Conservation (phyloP, 2,888 invertebrate genomes). For the Habrosyne pyritoides region DNA sequence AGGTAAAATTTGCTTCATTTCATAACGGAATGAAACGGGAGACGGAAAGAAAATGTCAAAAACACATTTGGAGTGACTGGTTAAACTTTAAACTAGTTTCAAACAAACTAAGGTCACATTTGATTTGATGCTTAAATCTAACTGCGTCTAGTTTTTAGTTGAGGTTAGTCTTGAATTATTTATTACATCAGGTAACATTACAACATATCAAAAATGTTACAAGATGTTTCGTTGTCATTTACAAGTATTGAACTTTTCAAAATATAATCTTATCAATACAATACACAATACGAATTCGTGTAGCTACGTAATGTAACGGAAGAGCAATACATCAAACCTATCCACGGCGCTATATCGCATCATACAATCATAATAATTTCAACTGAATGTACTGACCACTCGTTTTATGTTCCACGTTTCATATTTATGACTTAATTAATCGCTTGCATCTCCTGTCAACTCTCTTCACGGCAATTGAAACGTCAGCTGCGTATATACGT, state of each 20-base stretch:
- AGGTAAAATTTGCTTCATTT: too few relatives aligned
- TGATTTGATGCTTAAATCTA: too few relatives aligned
- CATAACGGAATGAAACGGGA: too few relatives aligned
- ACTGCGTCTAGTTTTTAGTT: too few relatives aligned
- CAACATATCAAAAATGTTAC: not conserved
- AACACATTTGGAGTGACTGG: too few relatives aligned
- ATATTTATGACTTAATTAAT: conserved; percentile 52
- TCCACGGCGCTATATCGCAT: conserved; percentile 40
- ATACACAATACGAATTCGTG: conserved; percentile 25
- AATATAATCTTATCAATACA: conserved; percentile 29
- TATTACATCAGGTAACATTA: too few relatives aligned
- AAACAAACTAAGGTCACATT: too few relatives aligned
- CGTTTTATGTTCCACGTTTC: conserved; percentile 48
- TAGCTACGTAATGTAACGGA: conserved; percentile 41
- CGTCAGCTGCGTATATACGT: conserved; percentile 58
- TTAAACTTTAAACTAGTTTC: too few relatives aligned
- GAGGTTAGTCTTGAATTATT: too few relatives aligned
- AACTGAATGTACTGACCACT: conserved; percentile 37
- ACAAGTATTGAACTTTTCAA: not conserved
- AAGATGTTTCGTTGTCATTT: not conserved
- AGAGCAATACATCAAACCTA: conserved; percentile 57
- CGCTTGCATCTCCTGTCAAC: conserved; percentile 65
- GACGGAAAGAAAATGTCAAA: too few relatives aligned
- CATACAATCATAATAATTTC: conserved; percentile 43
- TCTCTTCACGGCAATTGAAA: conserved; percentile 64